Evolutionary conservation across 2,797 vertebrate genomes (phyloP).

Genomic region (Pantherophis vulpinus): DNA sequence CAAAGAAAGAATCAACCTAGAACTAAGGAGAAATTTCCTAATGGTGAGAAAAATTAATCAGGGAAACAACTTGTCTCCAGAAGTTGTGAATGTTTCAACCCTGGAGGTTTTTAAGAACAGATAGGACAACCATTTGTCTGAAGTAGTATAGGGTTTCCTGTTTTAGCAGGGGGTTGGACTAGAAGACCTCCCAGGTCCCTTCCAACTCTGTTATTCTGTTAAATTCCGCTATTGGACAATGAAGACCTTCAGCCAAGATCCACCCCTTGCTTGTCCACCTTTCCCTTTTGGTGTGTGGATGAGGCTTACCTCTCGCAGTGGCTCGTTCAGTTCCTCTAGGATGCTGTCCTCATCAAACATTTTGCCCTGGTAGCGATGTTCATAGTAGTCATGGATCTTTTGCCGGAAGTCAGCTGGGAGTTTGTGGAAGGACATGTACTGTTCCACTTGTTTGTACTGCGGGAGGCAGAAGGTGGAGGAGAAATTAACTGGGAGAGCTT

Average conservation of each 20-base stretch:
- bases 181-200: neutral
- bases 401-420: slow-evolving; percentile 94
- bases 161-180: neutral
- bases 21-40: neutral
- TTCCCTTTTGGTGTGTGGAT: accelerated
- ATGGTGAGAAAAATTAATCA: neutral
- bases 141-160: neutral
- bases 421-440: slow-evolving; percentile 99
- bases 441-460: slow-evolving; percentile 98
- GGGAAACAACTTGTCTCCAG: neutral
- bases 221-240: neutral
- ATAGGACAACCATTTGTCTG: neutral
- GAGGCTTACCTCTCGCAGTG: slow-evolving; percentile 85
- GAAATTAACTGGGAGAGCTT: neutral
- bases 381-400: slow-evolving; percentile 97
- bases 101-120: neutral
- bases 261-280: accelerated
- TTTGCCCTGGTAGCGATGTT: slow-evolving; percentile 97
- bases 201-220: neutral
- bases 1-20: neutral
- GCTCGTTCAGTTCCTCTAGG: slow-evolving; percentile 93
- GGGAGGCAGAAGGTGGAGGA: neutral
- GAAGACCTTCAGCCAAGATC: neutral
- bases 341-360: slow-evolving; percentile 99
- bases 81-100: neutral